Evolutionary conservation across 2,113 vertebrate species (phyloP).

Genomic region (Coregonus clupeaformis): DNA sequence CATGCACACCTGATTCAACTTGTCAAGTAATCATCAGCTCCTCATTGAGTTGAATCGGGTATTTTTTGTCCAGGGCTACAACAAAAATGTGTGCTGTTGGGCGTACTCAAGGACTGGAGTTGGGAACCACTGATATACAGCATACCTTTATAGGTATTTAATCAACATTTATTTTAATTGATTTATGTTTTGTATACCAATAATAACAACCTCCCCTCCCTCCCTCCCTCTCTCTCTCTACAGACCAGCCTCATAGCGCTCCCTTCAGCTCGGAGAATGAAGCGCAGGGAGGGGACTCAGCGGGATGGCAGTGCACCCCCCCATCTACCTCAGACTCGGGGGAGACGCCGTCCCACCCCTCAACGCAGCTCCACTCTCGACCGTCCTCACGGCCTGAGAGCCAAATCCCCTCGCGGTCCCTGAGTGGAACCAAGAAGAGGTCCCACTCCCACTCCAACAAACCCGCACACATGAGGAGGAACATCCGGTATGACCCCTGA

Average conservation of each 20-base stretch:
- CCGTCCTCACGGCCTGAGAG: slow-evolving; percentile 67
- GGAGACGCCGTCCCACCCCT: slow-evolving; percentile 69
- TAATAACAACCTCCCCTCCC: background rate
- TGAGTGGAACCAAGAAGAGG: slow-evolving; percentile 83
- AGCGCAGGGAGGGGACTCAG: slow-evolving; percentile 77
- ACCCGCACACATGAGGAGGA: slow-evolving; percentile 90
- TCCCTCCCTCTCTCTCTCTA: slow-evolving; percentile 17
- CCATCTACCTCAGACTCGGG: slow-evolving; percentile 91
- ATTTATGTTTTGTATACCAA: background rate
- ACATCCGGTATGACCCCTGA: slow-evolving; percentile 81
- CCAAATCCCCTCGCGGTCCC: slow-evolving; percentile 18
- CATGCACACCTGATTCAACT: too few species aligned
- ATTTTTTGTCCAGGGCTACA: too few species aligned
- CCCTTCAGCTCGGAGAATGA: slow-evolving; percentile 81
- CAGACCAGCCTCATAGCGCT: slow-evolving; percentile 85
- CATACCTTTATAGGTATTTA: too few species aligned
- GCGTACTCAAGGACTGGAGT: too few species aligned
- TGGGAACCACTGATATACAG: too few species aligned
- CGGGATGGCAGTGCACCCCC: slow-evolving; percentile 84
- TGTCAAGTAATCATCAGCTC: too few species aligned
- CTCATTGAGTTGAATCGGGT: too few species aligned
- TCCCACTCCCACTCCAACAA: slow-evolving; percentile 85
- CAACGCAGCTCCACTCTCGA: slow-evolving; percentile 50
- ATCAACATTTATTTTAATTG: too few species aligned
- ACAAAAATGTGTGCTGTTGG: too few species aligned